phyloP scores from a whole-genome alignment of 2,888 invertebrate genomes.

The Acleris laterana region DNA sequence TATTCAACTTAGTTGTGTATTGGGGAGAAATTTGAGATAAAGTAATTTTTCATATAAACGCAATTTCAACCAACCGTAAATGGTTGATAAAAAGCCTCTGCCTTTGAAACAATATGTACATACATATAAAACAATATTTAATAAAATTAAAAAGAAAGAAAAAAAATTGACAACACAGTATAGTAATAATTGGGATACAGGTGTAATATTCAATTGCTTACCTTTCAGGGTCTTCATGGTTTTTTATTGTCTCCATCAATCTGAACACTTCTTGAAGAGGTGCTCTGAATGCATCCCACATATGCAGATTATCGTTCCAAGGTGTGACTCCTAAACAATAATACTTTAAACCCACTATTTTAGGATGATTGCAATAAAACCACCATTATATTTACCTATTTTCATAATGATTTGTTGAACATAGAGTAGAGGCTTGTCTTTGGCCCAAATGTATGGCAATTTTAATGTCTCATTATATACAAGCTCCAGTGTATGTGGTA shows the following conservation, averaged over 20 bases:
- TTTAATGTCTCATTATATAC: slow-evolving; percentile 75
- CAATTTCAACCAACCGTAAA: too few species aligned
- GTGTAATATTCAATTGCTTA: slow-evolving; percentile 61
- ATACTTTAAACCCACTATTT: slow-evolving; percentile 15
- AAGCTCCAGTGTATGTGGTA: slow-evolving; percentile 56
- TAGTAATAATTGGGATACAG: neutral
- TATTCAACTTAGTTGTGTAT: too few species aligned
- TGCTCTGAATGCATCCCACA: slow-evolving; percentile 96
- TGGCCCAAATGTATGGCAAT: slow-evolving; percentile 85
- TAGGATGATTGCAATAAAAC: neutral
- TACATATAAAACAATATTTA: too few species aligned
- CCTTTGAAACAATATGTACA: too few species aligned
- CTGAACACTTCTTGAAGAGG: slow-evolving; percentile 96
- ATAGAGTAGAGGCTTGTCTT: slow-evolving; percentile 87
- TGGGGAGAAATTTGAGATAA: too few species aligned
- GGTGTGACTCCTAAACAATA: slow-evolving; percentile 89
- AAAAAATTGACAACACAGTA: too few species aligned
- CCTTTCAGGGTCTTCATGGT: slow-evolving; percentile 90
- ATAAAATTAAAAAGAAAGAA: too few species aligned
- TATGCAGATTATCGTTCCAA: slow-evolving; percentile 91
- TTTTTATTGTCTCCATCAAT: slow-evolving; percentile 92
- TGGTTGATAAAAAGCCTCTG: too few species aligned
- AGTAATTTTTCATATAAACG: too few species aligned
- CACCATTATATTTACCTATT: slow-evolving; percentile 64
- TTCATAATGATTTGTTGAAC: slow-evolving; percentile 91